Evolutionary conservation across 2,113 vertebrate genomes (phyloP).

Genomic region (Menura novaehollandiae): DNA sequence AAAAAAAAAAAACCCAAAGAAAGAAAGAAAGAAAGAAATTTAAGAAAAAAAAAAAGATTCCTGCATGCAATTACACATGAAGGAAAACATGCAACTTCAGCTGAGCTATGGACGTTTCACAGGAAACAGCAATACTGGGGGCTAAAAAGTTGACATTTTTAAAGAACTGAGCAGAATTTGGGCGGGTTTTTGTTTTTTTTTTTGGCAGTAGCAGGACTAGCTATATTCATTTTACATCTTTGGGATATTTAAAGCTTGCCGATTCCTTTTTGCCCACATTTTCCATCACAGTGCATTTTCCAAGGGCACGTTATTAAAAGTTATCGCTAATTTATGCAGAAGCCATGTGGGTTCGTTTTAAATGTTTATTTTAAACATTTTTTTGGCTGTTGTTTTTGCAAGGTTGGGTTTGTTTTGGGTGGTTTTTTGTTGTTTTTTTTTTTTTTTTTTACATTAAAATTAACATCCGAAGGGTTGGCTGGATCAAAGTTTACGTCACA

Average conservation of each 20-base stretch:
- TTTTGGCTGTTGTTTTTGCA: not conserved
- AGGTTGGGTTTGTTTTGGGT: slow-evolving; percentile 50
- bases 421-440: slow-evolving; percentile 31
- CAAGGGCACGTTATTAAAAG: slow-evolving; percentile 73
- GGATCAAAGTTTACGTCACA: slow-evolving; percentile 74
- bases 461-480: slow-evolving; percentile 68
- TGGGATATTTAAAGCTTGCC: slow-evolving; percentile 68
- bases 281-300: slow-evolving; percentile 57
- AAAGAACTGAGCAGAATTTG: slow-evolving; percentile 68
- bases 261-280: slow-evolving; percentile 67
- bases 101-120: slow-evolving; percentile 58
- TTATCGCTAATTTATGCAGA: slow-evolving; percentile 77
- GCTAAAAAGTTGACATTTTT: slow-evolving; percentile 55
- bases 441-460: slow-evolving; percentile 66
- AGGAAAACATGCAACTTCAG: slow-evolving; percentile 75
- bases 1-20: not conserved
- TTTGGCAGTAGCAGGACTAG: slow-evolving; percentile 66
- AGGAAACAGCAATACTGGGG: slow-evolving; percentile 59
- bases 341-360: slow-evolving; percentile 63
- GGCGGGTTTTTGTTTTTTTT: not conserved
- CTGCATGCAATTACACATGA: slow-evolving; percentile 79
- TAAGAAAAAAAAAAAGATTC: not conserved
- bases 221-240: slow-evolving; percentile 61
- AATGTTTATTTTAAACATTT: slow-evolving; percentile 73
- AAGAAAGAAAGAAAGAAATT: not conserved